Base-by-base conservation (phyloP, 37 sponge, comb jelly and placozoan genomes). In the Geodia barretti region DNA sequence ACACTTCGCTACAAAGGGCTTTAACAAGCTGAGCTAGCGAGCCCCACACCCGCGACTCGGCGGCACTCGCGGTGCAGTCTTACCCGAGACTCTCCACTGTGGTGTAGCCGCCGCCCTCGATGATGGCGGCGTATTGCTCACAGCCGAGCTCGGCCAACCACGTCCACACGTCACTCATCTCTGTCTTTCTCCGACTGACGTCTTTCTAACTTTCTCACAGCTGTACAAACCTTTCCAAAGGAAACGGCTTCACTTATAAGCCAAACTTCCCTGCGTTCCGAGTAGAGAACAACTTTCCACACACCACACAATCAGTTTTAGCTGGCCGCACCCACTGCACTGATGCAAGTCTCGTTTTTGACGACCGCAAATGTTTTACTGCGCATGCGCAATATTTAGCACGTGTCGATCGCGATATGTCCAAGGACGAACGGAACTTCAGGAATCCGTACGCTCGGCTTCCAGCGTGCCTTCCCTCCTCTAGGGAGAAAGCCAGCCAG, bases 91-190 rank as follows among this genome's bases (percentile, higher is more conserved):
- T 63, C 30, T 29, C 70, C 8, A 81, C 70, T 20, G 42, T 70
- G 25, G 58, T 70, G 62, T 81, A 87, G 26, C 88, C 88, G 41
- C 35, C 54, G 61, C 76, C 78, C 21, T 75, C 82, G 25, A 87
- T 76, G 7, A 87, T 24, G 24, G 73, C 72, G 39, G 59, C 28
- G 34, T 87, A 87, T 26, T 81, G 81, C 32, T 81, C 88, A 35
- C 73, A 39, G 11, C 88, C 88, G 9, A 87, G 21, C 33, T 66
- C 70, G 1, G 76, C 36, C 33, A 87, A 63, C 82, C 81, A 87
- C 31, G 30, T 26, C 11, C 77, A 60, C 4, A 87, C 78, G 41
- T n/a, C 70, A 3, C 65, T 75, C 61, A 31, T 74, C 75, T 68
- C 75, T n/a, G n/a, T n/a, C n/a, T n/a, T n/a, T n/a, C n/a, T n/a